phyloP scores from a whole-genome alignment of 2,888 invertebrate genomes.

The Notodonta dromedarius region DNA sequence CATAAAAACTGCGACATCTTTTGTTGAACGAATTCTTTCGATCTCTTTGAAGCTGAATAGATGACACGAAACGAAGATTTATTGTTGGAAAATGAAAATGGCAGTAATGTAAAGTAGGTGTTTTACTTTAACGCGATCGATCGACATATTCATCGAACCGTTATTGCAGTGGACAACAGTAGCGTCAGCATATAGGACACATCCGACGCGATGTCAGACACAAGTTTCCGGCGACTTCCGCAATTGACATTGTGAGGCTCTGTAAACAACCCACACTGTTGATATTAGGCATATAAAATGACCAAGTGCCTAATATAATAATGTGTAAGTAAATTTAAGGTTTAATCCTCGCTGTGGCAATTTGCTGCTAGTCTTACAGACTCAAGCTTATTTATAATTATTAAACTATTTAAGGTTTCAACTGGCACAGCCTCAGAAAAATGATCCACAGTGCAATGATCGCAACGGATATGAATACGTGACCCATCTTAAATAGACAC shows the following conservation, averaged over 20 bases:
- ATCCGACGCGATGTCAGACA: slow-evolving; percentile 49
- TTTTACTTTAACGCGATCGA: slow-evolving; percentile 11
- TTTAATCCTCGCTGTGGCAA: too few relatives aligned
- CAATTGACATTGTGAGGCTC: slow-evolving; percentile 42
- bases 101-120: not conserved
- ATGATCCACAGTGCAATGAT: not conserved
- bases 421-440: not conserved
- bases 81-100: slow-evolving; percentile 2
- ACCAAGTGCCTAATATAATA: not conserved
- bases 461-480: slow-evolving; percentile 5
- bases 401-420: not conserved
- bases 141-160: slow-evolving; percentile 18
- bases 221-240: slow-evolving; percentile 44
- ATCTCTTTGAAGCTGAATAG: slow-evolving; percentile 1
- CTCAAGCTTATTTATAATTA: not conserved
- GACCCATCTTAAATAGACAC: slow-evolving; percentile 6
- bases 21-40: slow-evolving; percentile 13
- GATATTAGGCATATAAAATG: slow-evolving; percentile 4
- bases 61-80: slow-evolving; percentile 1
- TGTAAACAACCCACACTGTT: slow-evolving; percentile 23
- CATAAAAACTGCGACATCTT: slow-evolving; percentile 12
- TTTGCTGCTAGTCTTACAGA: too few relatives aligned
- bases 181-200: slow-evolving; percentile 36
- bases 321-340: too few relatives aligned
- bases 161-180: slow-evolving; percentile 25